Conservation (phyloP, 2,797 vertebrate species). For the Cossypha polioptera region DNA sequence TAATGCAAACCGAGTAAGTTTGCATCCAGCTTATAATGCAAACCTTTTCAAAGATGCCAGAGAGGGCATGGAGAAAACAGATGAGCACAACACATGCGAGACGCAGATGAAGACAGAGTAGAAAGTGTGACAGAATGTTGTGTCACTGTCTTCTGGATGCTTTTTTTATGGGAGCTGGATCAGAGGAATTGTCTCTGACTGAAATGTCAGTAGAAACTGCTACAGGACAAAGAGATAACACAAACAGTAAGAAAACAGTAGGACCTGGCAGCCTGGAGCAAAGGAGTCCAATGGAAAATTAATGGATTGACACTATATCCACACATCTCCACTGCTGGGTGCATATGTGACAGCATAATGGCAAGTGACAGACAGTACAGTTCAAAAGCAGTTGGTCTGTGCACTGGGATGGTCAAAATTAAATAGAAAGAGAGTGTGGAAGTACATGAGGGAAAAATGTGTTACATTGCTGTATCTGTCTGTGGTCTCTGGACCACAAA, state of each 20-base stretch:
- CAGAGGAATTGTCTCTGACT: neutral
- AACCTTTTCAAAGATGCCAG: neutral
- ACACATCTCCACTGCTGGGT: neutral
- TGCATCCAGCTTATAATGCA: neutral
- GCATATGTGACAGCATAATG: neutral
- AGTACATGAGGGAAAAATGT: neutral
- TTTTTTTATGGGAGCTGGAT: neutral
- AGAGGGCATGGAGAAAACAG: neutral
- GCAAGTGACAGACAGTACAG: neutral
- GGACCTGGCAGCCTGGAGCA: neutral
- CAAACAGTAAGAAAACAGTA: neutral
- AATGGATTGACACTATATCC: neutral
- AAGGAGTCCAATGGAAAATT: neutral
- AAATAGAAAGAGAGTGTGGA: neutral
- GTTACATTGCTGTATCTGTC: fast-evolving
- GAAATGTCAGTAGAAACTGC: neutral
- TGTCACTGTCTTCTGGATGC: neutral
- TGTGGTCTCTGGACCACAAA: neutral
- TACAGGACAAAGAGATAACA: neutral
- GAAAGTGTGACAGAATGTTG: neutral
- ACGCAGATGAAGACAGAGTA: neutral
- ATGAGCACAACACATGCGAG: fast-evolving
- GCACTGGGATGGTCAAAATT: neutral
- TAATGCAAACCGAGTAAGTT: neutral
- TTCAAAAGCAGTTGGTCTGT: neutral